Evolutionary conservation across 2,888 invertebrate species (phyloP).

Genomic region (Cotesia congregata): DNA sequence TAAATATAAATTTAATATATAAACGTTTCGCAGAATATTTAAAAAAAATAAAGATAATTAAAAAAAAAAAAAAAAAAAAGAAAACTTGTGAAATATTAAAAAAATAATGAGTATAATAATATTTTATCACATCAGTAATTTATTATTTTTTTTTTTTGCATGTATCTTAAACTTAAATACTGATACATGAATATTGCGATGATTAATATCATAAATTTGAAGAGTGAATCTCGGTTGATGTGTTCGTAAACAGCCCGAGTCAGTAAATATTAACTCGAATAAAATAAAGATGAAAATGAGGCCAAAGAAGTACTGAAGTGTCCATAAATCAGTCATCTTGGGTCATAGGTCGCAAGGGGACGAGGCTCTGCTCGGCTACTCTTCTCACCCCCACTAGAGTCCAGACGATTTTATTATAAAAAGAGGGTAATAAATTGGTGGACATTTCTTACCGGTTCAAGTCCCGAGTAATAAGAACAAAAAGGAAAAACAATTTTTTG

Average conservation of each 20-base stretch:
- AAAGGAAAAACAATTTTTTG: neutral
- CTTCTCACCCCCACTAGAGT: neutral
- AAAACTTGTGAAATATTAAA: neutral
- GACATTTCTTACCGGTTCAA: neutral
- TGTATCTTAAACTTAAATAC: neutral
- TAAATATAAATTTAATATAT: neutral
- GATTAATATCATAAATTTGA: neutral
- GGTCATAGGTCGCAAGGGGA: neutral
- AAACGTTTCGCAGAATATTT: neutral
- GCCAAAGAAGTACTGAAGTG: neutral
- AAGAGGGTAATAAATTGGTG: neutral
- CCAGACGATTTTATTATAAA: neutral
- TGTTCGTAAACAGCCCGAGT: neutral
- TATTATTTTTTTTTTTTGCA: neutral
- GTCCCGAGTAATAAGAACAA: neutral
- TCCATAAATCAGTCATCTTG: neutral
- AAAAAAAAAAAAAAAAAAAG: neutral
- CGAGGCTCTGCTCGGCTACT: neutral
- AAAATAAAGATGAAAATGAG: neutral
- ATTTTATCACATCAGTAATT: neutral
- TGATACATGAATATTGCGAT: neutral
- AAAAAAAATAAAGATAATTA: neutral
- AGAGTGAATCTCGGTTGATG: neutral
- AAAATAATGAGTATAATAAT: neutral
- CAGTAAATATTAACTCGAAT: neutral